phyloP scores from a whole-genome alignment of 35 echinoderm and acorn worm species.

The Patiria miniata region DNA sequence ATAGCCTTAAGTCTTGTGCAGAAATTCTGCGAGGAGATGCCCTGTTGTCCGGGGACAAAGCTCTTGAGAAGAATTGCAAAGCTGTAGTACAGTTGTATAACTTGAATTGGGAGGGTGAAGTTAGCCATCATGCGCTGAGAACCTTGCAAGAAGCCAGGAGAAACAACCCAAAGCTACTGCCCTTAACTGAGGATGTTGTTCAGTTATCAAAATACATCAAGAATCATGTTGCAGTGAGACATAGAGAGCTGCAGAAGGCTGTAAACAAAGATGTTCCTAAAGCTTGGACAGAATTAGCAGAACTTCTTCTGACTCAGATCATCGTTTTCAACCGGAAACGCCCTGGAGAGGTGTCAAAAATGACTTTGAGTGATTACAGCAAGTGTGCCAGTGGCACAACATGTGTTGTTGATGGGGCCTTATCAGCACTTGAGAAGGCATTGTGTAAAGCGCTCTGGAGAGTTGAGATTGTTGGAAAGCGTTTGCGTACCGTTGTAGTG shows the following conservation, averaged over 20 bases:
- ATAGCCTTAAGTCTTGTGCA: slow-evolving; percentile 43
- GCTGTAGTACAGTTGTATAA: slow-evolving; percentile 23
- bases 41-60: not conserved
- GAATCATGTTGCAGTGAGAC: not conserved
- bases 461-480: slow-evolving; percentile 64
- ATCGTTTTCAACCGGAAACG: slow-evolving; percentile 60
- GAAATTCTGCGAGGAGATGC: slow-evolving; percentile 54
- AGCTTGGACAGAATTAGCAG: slow-evolving; percentile 18
- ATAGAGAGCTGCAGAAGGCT: not conserved
- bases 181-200: slow-evolving; percentile 40
- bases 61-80: not conserved
- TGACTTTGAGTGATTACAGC: slow-evolving; percentile 56
- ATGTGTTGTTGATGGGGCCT: slow-evolving; percentile 27
- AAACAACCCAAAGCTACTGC: slow-evolving; percentile 53
- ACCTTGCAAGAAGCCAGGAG: slow-evolving; percentile 25
- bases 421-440: slow-evolving; percentile 37
- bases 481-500: slow-evolving; percentile 28
- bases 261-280: not conserved
- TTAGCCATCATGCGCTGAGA: slow-evolving; percentile 36
- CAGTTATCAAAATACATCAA: slow-evolving; percentile 39
- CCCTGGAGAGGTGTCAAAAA: slow-evolving; percentile 60
- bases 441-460: slow-evolving; percentile 31
- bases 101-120: slow-evolving; percentile 42
- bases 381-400: slow-evolving; percentile 13
- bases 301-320: slow-evolving; percentile 48